These are phyloP conservation scores for Sceliomorpha sp. DNA, from an alignment of 2,888 invertebrate species.

Conservation along the genomic window DNA sequence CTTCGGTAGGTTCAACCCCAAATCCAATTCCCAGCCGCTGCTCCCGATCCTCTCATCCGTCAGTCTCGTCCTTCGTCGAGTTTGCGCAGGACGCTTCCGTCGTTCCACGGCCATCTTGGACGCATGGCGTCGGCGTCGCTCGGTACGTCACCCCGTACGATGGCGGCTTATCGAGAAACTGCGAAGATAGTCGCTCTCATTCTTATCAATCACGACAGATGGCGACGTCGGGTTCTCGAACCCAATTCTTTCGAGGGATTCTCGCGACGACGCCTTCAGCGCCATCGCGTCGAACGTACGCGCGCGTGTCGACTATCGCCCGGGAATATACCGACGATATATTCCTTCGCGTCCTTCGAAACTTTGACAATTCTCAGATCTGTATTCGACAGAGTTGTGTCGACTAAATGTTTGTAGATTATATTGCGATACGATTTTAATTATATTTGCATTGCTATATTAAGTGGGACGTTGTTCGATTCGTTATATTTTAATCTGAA, in stretches of 20 bases:
- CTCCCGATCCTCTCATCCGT: slow-evolving; percentile 7
- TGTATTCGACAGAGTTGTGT: no score
- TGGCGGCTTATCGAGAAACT: slow-evolving; percentile 74
- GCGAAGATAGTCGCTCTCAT: slow-evolving; percentile 65
- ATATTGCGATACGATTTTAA: no score
- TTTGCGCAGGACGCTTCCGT: slow-evolving; percentile 71
- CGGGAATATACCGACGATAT: no score
- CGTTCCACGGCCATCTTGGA: slow-evolving; percentile 73
- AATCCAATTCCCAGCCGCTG: slow-evolving; percentile 61
- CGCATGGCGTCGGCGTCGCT: slow-evolving; percentile 70
- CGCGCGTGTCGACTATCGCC: no score
- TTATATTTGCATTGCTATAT: no score
- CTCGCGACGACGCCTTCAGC: no score
- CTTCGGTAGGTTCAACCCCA: slow-evolving; percentile 47
- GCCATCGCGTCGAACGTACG: no score
- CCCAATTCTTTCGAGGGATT: slow-evolving; percentile 2
- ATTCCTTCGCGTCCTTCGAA: no score
- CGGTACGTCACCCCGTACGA: slow-evolving; percentile 66
- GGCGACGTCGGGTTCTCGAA: slow-evolving; percentile 61
- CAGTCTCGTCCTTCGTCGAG: slow-evolving; percentile 45
- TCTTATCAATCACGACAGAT: slow-evolving; percentile 73
- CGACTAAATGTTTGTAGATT: no score
- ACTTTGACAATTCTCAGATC: no score
- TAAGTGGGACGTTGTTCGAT: no score
- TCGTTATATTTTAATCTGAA: no score